Evolutionary conservation across 2,888 invertebrate genomes (phyloP).

Genomic region (Cosmopolites sordidus): DNA sequence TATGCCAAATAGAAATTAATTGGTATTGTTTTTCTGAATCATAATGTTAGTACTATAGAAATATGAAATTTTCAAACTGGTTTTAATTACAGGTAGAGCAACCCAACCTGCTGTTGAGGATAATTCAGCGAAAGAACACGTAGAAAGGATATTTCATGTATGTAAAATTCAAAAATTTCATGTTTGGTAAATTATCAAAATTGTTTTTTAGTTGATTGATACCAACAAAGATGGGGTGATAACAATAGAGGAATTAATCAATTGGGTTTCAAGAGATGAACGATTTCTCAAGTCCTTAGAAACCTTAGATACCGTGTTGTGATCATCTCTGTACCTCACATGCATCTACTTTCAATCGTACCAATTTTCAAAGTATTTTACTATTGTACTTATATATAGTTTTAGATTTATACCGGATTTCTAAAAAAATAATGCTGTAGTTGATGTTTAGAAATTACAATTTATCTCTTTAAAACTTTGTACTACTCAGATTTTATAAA

Average conservation of each 20-base stretch:
- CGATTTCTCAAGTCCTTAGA: slow-evolving; percentile 64
- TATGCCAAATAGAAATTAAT: neutral
- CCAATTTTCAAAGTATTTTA: slow-evolving; percentile 23
- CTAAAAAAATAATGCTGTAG: neutral
- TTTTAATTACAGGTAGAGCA: slow-evolving; percentile 56
- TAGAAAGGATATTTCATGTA: slow-evolving; percentile 81
- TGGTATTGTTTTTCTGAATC: neutral
- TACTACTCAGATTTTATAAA: neutral
- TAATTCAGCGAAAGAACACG: slow-evolving; percentile 74
- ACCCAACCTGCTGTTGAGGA: slow-evolving; percentile 71
- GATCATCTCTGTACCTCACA: slow-evolving; percentile 44
- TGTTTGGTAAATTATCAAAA: neutral
- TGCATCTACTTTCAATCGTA: slow-evolving; percentile 17
- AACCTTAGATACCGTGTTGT: slow-evolving; percentile 72
- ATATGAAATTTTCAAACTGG: too few species aligned
- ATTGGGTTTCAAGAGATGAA: slow-evolving; percentile 73
- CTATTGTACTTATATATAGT: slow-evolving; percentile 11
- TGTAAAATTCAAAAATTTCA: slow-evolving; percentile 42
- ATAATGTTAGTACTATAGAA: too few species aligned
- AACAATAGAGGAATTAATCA: slow-evolving; percentile 73
- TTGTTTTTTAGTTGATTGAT: slow-evolving; percentile 65
- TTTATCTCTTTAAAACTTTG: neutral
- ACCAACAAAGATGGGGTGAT: slow-evolving; percentile 76
- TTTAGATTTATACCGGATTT: slow-evolving; percentile 7
- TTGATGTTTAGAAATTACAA: neutral